Base-by-base conservation (phyloP, 2,113 vertebrate species). In the Hucho hucho region DNA sequence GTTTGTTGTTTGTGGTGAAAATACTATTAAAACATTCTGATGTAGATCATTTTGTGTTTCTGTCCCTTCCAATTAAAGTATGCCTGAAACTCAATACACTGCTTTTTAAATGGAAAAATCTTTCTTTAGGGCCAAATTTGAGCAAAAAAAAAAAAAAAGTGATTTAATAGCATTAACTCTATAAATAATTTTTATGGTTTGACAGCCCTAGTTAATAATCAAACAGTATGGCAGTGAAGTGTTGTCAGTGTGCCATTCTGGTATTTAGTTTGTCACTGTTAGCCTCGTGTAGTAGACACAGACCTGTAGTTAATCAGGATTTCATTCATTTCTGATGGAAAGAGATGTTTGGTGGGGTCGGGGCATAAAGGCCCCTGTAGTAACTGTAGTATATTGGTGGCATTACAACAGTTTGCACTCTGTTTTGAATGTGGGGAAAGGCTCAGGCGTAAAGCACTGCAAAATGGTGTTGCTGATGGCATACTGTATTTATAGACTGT, bases 401-500 rank as follows among this genome's bases (percentile, higher is more conserved):
- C 77, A 32, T 75, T 16, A 69, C 72, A 72, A 25, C 75, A 69
- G 67, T 25, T 7, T 74, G 74, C 66, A 53, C n/a, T 47, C 56
- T 22, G 69, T 70, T 72, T 46, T 82, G 83, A 87, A 91, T 90
- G 81, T 89, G 85, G 91, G 84, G 64, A 88, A 87, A 47, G 83
- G 86, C 87, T 81, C 69, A 26, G 80, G 78, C 64, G 37, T 74
- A 74, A 81, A 75, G 11, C 74, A 37, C 72, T 69, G 79, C 73
- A 76, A 84, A 86, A 80, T 73, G n/a, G 75, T 66, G 26, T 73
- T 71, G 76, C 81, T 87, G 87, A 88, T 86, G 75, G 84, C 67
- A 49, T 73, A 2, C 37, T 1, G 83, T 92, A 92, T 91, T 92
- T 91, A 91, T 91, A 91, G 89, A 85, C 64, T n/a, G 58, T 61